A percentile compares a stretch with the other conserved stretches of the same genome.
phyloP scores from a whole-genome alignment of 2,113 vertebrate genomes.

The Globicephala melas region DNA sequence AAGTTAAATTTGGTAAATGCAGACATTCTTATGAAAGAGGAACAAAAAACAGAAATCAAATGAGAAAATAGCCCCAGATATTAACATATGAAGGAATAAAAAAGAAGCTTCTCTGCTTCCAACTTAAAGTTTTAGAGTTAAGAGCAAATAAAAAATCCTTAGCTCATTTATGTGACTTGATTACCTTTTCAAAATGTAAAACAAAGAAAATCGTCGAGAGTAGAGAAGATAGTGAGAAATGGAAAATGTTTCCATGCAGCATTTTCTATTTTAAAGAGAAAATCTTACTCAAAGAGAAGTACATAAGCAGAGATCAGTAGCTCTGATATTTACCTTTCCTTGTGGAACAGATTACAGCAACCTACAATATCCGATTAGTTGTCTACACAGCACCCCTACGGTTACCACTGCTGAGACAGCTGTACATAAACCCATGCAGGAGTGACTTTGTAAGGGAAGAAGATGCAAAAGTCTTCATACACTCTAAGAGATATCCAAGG shows the following conservation, averaged over 20 bases:
- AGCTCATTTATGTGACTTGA: conserved; percentile 47
- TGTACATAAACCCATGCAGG: background rate
- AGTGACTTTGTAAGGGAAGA: background rate
- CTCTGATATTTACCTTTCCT: conserved; percentile 32
- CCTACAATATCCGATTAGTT: background rate
- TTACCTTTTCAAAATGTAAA: conserved; percentile 63
- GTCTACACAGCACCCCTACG: background rate
- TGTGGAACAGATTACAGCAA: conserved; percentile 37
- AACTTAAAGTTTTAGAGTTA: conserved; percentile 50
- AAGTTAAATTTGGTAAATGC: conserved; percentile 66
- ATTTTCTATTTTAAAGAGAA: conserved; percentile 57
- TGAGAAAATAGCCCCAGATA: conserved; percentile 54
- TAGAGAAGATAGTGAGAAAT: conserved; percentile 18
- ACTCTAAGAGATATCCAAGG: background rate
- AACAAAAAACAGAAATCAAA: conserved; percentile 61
- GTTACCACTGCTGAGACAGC: background rate
- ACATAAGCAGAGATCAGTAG: conserved; percentile 11
- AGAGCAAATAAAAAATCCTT: conserved; percentile 40
- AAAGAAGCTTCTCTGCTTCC: conserved; percentile 11
- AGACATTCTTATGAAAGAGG: conserved; percentile 56
- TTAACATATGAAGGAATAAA: conserved; percentile 60
- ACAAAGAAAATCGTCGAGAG: conserved; percentile 53
- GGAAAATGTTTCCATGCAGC: conserved; percentile 2
- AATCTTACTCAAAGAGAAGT: background rate
- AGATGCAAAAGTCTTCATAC: background rate